These are phyloP conservation scores for Lepilemur ruficaudatus DNA, from an alignment of 2,797 vertebrate genomes.

Conservation along the genomic window DNA sequence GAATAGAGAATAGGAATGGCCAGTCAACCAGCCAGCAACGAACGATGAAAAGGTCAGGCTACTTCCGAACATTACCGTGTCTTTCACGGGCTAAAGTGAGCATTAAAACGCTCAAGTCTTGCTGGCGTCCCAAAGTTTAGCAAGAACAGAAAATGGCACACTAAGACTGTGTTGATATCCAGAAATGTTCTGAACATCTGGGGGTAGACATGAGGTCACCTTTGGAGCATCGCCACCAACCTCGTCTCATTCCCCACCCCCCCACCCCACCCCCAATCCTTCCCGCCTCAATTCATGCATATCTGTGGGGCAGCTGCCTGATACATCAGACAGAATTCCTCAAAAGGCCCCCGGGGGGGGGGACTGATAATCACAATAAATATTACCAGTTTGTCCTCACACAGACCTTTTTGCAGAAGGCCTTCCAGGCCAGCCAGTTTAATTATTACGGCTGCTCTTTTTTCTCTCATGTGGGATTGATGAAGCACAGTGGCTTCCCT, in stretches of 20 bases:
- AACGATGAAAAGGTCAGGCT: slow-evolving; percentile 65
- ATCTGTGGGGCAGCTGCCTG: slow-evolving; percentile 65
- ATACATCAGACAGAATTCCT: slow-evolving; percentile 78
- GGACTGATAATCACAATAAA: slow-evolving; percentile 78
- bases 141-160: slow-evolving; percentile 42
- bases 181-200: slow-evolving; percentile 65
- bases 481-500: slow-evolving; percentile 64
- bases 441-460: slow-evolving; percentile 71
- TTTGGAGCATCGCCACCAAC: slow-evolving; percentile 33
- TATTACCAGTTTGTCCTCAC: slow-evolving; percentile 72
- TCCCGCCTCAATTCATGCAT: slow-evolving; percentile 49
- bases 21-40: slow-evolving; percentile 54
- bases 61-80: not conserved
- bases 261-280: not conserved
- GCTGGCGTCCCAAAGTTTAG: not conserved
- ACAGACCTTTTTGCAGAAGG: slow-evolving; percentile 71
- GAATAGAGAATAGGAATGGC: slow-evolving; percentile 20
- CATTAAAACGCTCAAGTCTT: slow-evolving; percentile 58
- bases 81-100: slow-evolving; percentile 70
- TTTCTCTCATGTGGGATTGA: slow-evolving; percentile 63
- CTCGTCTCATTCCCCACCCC: not conserved
- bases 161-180: slow-evolving; percentile 30
- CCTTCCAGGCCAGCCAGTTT: slow-evolving; percentile 56
- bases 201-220: slow-evolving; percentile 61
- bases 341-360: slow-evolving; percentile 64